Evolutionary conservation across 2,113 vertebrate species (phyloP), one percentile per base, ranked within the genome.

Genomic region (Syrrhaptes paradoxus): DNA sequence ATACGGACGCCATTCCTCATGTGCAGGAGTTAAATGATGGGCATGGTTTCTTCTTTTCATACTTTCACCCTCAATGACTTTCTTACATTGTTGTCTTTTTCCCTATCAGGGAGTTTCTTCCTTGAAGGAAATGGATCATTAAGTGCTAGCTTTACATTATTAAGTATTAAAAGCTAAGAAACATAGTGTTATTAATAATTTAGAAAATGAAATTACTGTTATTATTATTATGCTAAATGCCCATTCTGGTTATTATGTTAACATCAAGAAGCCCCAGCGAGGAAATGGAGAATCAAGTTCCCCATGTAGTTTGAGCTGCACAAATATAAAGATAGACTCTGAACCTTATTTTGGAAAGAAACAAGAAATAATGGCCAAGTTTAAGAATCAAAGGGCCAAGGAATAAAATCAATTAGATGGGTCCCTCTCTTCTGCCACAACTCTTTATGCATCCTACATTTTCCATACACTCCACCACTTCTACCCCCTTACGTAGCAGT

Each of bases 161-260:
- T 91, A 95, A 95, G 89, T 78, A 95, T 90, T 88, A 89, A 87
- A 93, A 81, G 25, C 34, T 89, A 87, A 84, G 82, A 95, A 87
- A 29, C 20, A 91, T 76, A 78, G 4, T 87, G 26, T 90, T 87
- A 87, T 82, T 93, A 97, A 95, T 93, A 84, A 59, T 78, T 95
- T 83, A 96, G 76, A 94, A 94, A 93, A 95, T 25, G n/a, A 73
- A 89, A 95, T 90, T 76, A 85, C 54, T 94, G 88, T 58, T 26
- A 93, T 89, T 76, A 85, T 94, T 92, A 93, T 95, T 94, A 73
- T 29, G 43, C 55, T 89, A 90, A 93, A 90, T 85, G 45, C 12
- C 31, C 73, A 22, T 96, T 82, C 78, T 32, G 10, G 17, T 72
- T 87, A 75, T 79, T 93, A 55, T 13, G 24, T 55, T 87, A 85